Base-by-base conservation (phyloP, 2,888 invertebrate species). In the Flexamia atlantica region DNA sequence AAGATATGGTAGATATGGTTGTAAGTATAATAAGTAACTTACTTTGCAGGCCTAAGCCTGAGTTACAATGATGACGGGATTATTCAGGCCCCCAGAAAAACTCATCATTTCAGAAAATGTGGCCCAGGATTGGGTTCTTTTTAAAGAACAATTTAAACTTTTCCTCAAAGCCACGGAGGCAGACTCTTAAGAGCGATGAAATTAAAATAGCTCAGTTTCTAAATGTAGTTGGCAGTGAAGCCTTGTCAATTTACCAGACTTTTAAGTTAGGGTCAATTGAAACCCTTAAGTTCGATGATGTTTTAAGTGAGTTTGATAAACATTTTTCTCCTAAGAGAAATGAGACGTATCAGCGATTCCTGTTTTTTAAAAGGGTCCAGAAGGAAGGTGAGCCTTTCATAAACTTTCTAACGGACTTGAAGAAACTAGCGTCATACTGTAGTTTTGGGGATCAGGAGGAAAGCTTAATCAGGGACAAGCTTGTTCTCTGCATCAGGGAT, bases 141-240 rank as follows among this genome's bases (percentile, higher is more conserved):
- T 20, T n/a, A 82, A 82, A 40, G 46, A 82, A 23, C 64, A 68
- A 23, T 82, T 82, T 42, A 46, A 46, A 17, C 12, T 46, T 9
- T 46, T 46, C 12, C 46, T 46, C 2, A 46, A 9, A 46, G 46
- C 42, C 36, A 60, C 42, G 0, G 82, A 82, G 42, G 23, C 64
- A 25, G 68, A 82, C 0, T 40, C 12, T 64, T 68, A 82, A 42
- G 23, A 60, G 14, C 12, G 82, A 82, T 23, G 40, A 42, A 23
- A 64, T 81, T 1, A 40, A 82, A 68, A 40, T 64, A 7, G 82
- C 60, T 23, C 82, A 82, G 30, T 68, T 82, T n/a, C 17, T 82
- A 1, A 68, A 82, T 82, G 68, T 82, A n/a, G 68, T 82, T n/a
- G 68, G 82, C 2, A 20, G 36, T 25, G 82, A 82, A 12, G 82